Conservation (phyloP, 1,140 invertebrate species). For the Drosophila ohnishii region DNA sequence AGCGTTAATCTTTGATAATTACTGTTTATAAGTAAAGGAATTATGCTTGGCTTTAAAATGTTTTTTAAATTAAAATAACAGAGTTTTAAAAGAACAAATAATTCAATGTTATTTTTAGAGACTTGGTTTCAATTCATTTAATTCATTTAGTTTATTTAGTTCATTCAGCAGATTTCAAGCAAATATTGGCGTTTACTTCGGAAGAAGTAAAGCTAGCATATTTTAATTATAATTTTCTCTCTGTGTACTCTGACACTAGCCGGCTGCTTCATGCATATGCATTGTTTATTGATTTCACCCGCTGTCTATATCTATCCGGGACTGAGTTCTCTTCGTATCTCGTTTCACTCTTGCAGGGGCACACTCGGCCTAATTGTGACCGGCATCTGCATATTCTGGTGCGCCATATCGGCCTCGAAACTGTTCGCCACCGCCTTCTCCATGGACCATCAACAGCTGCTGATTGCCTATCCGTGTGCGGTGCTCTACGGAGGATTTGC, state of each 20-base stretch:
- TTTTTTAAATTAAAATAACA: background rate
- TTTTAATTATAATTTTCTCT: background rate
- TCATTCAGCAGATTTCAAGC: background rate
- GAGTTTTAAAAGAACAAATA: background rate
- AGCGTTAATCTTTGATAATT: too few species aligned
- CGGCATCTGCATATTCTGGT: constrained; percentile 90
- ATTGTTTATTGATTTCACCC: constrained; percentile 76
- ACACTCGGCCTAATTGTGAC: constrained; percentile 86
- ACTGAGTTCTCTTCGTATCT: constrained; percentile 41
- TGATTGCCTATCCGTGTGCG: constrained; percentile 93
- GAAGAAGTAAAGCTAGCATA: background rate
- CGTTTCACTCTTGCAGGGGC: constrained; percentile 79
- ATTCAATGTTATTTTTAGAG: background rate
- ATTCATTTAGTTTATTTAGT: background rate
- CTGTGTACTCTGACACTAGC: constrained; percentile 2
- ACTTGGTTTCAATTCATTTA: background rate
- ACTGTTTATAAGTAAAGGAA: background rate
- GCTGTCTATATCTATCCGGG: constrained; percentile 45
- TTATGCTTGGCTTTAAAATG: too few species aligned
- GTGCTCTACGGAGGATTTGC: constrained; percentile 94
- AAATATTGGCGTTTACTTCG: background rate
- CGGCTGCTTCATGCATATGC: constrained; percentile 67
- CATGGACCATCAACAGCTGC: constrained; percentile 91
- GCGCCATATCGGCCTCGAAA: constrained; percentile 92
- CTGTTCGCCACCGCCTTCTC: constrained; percentile 90